Evolutionary conservation across 2,113 vertebrate species (phyloP).

Genomic region (human (Homo sapiens)): GRCh38 chr14:96204001-96204500

Average conservation of each 20-base stretch:
- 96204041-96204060: neutral
- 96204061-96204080: fast-evolving
- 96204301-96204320: neutral
- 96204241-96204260: no score
- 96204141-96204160: neutral
- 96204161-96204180: neutral
- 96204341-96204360: neutral
- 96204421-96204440: neutral
- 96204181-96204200: neutral
- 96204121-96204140: neutral
- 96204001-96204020: neutral
- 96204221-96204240: neutral
- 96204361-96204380: fast-evolving
- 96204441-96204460: neutral
- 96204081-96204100: fast-evolving
- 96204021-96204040: neutral
- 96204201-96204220: neutral
- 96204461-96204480: neutral
- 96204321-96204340: neutral
- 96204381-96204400: neutral
- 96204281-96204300: neutral
- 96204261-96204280: neutral
- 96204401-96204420: neutral
- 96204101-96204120: neutral
- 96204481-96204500: neutral